Evolutionary conservation across 92 coral and sea anemone genomes (phyloP), one percentile per base, ranked within the genome.

Genomic region (Porites lobata): DNA sequence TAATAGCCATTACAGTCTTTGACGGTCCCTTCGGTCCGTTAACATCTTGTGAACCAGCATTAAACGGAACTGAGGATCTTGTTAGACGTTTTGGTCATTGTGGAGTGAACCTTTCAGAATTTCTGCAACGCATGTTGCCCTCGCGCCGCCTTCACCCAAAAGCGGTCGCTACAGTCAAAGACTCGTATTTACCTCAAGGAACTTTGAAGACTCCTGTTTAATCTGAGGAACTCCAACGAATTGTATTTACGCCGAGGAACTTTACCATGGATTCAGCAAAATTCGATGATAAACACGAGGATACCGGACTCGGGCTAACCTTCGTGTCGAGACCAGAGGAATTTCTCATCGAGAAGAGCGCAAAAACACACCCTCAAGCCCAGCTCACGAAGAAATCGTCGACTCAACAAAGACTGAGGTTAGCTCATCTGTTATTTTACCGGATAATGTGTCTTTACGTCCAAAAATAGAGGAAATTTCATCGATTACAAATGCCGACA

Each of bases 271-370:
- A 80, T 15, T 67, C 66, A 24, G 67, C 22, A 69, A 22, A 80
- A 67, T 51, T 20, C n/a, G 24, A 14, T 20, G 50, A 80, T 19
- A 26, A 66, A 52, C 50, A 7, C 26, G 63, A 65, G 67, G 84
- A 65, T 61, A 68, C 76, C 52, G 85, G 76, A 80, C 13, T 80
- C n/a, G 62, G 76, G 19, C 67, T 8, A 22, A 80, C 85, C 4
- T 80, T 80, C 26, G 75, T 65, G 11, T 80, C 75, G 10, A 80
- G 68, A 52, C 75, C 67, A 22, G 85, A 66, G 14, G 85, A 66
- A 67, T 52, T 2, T 66, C 9, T 80, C 76, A 10, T 20, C 52
- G 75, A 80, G 57, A 3, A 65, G n/a, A 15, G 24, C 26, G 18
- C n/a, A 1, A 5, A 18, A 13, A 14, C 13, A 69, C 13, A 12